Conservation (phyloP, 2,888 invertebrate species). For the Bruchidius siliquastri region DNA sequence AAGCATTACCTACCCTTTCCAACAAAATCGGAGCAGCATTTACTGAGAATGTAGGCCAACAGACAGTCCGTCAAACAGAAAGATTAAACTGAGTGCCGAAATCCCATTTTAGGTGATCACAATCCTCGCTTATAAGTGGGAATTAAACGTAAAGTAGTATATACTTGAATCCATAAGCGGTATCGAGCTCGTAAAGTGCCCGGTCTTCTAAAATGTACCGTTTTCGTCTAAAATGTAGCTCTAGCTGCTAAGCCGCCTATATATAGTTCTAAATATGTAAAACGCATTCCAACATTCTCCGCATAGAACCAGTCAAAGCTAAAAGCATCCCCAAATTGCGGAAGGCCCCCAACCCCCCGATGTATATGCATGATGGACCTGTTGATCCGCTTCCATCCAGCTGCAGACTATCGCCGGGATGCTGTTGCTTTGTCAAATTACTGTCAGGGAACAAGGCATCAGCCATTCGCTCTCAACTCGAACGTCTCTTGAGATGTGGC, state of each 20-base stretch:
- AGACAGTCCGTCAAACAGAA: too few relatives aligned
- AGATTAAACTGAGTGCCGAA: too few relatives aligned
- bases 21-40: too few relatives aligned
- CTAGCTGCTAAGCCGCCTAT: neutral
- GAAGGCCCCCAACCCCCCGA: neutral
- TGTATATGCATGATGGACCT: slow-evolving; percentile 11
- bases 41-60: too few relatives aligned
- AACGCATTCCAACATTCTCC: neutral
- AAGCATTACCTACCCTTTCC: too few relatives aligned
- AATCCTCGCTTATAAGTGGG: too few relatives aligned
- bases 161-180: too few relatives aligned
- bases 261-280: neutral
- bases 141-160: too few relatives aligned
- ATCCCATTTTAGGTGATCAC: too few relatives aligned
- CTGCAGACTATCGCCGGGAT: slow-evolving; percentile 1
- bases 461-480: slow-evolving; percentile 6
- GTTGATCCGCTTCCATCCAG: slow-evolving; percentile 18
- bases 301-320: neutral
- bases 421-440: slow-evolving; percentile 21
- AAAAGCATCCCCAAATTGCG: neutral
- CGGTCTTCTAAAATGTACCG: too few relatives aligned
- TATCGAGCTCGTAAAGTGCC: neutral
- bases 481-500: neutral
- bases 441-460: slow-evolving; percentile 16
- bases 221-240: neutral